phyloP scores from a whole-genome alignment of 2,113 vertebrate species.

The Salvator merianae region DNA sequence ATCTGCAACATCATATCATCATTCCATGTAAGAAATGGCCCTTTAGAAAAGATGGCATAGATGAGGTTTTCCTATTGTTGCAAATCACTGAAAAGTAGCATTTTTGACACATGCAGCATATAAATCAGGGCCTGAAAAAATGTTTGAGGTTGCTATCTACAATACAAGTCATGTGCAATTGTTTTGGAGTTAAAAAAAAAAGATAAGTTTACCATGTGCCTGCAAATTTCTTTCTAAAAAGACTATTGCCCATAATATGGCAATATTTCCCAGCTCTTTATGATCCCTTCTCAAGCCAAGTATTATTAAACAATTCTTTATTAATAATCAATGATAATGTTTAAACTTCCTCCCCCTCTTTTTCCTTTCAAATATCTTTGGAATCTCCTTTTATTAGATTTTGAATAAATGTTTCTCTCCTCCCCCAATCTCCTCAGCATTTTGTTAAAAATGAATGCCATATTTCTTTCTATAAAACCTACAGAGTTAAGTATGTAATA shows the following conservation, averaged over 20 bases:
- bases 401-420: constrained; percentile 70
- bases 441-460: constrained; percentile 78
- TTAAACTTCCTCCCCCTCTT: constrained; percentile 49
- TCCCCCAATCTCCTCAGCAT: constrained; percentile 62
- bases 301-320: constrained; percentile 71
- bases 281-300: constrained; percentile 42
- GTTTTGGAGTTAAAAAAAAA: not conserved
- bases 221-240: constrained; percentile 48
- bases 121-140: not conserved
- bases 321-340: constrained; percentile 72
- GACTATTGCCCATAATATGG: constrained; percentile 46
- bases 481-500: constrained; percentile 76
- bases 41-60: not conserved
- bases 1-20: not conserved
- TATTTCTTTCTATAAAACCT: constrained; percentile 77
- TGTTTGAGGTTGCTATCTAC: too few relatives aligned
- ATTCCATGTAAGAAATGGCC: not conserved
- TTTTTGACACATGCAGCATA: not conserved
- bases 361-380: constrained; percentile 66
- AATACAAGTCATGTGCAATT: not conserved
- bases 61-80: not conserved
- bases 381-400: constrained; percentile 75
- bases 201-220: not conserved
- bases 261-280: constrained; percentile 63
- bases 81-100: not conserved